phyloP scores from a whole-genome alignment of 2,113 vertebrate species.

The Ictidomys tridecemlineatus region DNA sequence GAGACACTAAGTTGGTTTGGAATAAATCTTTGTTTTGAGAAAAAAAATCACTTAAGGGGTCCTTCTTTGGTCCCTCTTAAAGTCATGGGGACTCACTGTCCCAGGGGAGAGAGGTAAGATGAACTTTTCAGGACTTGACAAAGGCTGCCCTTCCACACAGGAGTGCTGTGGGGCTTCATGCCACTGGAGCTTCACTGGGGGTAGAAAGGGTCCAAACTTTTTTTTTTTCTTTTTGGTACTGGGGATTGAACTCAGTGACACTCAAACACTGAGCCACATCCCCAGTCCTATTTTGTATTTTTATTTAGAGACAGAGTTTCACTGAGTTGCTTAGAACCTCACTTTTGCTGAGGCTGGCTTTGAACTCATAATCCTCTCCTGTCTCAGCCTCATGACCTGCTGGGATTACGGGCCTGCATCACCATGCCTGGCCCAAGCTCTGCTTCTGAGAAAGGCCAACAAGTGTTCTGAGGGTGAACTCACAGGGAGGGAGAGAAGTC shows the following conservation, averaged over 20 bases:
- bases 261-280: too few relatives aligned
- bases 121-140: background rate
- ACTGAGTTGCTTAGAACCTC: too few relatives aligned
- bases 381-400: too few relatives aligned
- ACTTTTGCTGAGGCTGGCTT: too few relatives aligned
- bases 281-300: too few relatives aligned
- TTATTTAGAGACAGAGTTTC: too few relatives aligned
- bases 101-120: background rate
- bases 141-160: background rate
- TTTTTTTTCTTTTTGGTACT: too few relatives aligned
- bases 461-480: background rate
- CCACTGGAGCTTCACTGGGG: background rate
- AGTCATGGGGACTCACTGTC: background rate
- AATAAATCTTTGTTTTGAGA: conserved; percentile 1
- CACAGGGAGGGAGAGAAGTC: background rate
- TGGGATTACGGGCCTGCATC: too few relatives aligned
- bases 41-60: background rate
- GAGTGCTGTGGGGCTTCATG: background rate
- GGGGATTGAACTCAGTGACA: too few relatives aligned
- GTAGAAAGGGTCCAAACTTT: background rate
- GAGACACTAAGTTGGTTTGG: background rate
- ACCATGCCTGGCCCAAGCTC: background rate
- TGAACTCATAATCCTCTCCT: too few relatives aligned
- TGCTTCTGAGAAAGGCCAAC: background rate
- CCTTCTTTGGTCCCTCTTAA: background rate